Base-by-base conservation (phyloP, 2,888 invertebrate genomes). In the Caenorhabditis sulstoni region DNA sequence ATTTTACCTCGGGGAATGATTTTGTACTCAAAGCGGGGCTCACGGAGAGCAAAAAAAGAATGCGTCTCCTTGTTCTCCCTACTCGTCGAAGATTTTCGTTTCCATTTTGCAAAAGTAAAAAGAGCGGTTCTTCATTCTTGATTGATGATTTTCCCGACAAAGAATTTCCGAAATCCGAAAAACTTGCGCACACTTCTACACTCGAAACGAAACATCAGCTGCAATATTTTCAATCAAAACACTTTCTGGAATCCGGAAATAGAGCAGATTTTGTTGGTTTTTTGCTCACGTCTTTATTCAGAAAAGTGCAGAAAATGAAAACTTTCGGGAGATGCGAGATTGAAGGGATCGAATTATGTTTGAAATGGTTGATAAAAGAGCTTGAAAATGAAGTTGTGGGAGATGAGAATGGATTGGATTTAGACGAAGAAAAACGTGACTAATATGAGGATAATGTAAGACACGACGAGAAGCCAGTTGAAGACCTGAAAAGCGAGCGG, bases 401-500 rank as follows among this genome's bases (percentile, higher is more conserved):
- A 37, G 37, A 53, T 44, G 45, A 29, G 39, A 53, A 45, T 14
- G 41, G 49, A 20, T 35, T 18, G 14, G 39, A 57, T 39, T 76
- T 57, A 76, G 23, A 76, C 76, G 61, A 84, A 85, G 65, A 85
- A 81, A 35, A 83, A 62, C 0, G 81, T 83, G 66, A 84, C 64
- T 47, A 76, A 79, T 41, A 84, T 79, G 4, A 83, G 81, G 39
- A 81, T 82, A 57, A 84, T 70, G 75, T 85, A 85, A 8, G 79
- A 76, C 44, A 80, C 73, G 20, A 86, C 86, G 41, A 86, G 81
- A 35, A 86, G 71, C 86, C 86, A 86, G 35, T 82, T 83, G 82
- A 86, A 86, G 39, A 86, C 76, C 86, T 86, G 74, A 80, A 83
- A 49, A 78, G 44, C 0, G 41, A 83, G 39, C 5, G 62, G 14